Evolutionary conservation across 2,113 vertebrate genomes (phyloP), one percentile per base, ranked within the genome.

Genomic region (Xyliphius kryptos): DNA sequence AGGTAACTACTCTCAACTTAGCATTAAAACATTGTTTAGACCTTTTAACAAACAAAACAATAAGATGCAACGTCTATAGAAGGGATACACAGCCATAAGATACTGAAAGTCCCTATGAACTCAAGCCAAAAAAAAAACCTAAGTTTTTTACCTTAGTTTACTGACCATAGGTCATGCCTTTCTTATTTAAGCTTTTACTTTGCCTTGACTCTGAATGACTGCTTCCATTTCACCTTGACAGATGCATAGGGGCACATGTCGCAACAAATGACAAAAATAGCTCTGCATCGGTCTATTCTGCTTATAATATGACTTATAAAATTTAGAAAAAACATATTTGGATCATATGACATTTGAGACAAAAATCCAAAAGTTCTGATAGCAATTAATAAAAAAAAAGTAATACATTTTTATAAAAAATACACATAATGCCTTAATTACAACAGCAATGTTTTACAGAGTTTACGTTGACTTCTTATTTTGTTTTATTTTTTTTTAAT

Each of bases 241-340:
- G 48, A 70, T 78, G 75, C 75, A 77, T 63, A 72, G 64, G 57
- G 59, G 52, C 58, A 47, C 70, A 68, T 72, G 55, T 74, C 68
- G 55, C 69, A 70, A 70, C 64, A 7, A 77, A 70, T 72, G 78
- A 76, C 54, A 64, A 83, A 71, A 85, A 86, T 79, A 83, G 72
- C 72, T n/a, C 52, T 2, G 63, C 65, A 46, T 46, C 66, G 69
- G 63, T 76, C 69, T 68, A 38, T 62, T 61, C 54, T 63, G 16
- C 76, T 37, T 59, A 56, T 75, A 65, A 80, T 5, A 53, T 68
- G 67, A 51, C 61, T 74, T 32, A 44, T 52, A 17, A 12, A 48
- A 17, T 14, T 14, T 14, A 46, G 43, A n/a, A 46, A 46, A 6
- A 46, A 46, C 6, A 26, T 6, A 26, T 26, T 26, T 26, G 22